Evolutionary conservation across 2,888 invertebrate species (phyloP).

Genomic region (Drosophila macrospina): DNA sequence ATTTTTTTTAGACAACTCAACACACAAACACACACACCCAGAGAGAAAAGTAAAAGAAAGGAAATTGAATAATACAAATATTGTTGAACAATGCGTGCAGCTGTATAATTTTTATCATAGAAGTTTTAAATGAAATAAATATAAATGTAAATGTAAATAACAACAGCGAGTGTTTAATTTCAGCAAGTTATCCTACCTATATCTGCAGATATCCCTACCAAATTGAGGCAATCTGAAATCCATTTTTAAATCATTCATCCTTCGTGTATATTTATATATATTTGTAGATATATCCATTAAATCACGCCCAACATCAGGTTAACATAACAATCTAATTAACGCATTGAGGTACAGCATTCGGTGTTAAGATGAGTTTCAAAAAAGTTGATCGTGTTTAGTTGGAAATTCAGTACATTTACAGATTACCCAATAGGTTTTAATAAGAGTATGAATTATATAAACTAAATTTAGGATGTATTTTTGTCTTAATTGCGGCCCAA

Average conservation of each 20-base stretch:
- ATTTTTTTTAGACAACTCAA: constrained; percentile 57
- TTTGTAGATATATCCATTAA: constrained; percentile 9
- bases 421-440: constrained; percentile 34
- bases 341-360: constrained; percentile 29
- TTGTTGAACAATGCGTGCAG: constrained; percentile 82
- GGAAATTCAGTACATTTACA: constrained; percentile 47
- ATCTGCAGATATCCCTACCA: too few relatives aligned
- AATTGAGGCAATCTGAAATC: too few relatives aligned
- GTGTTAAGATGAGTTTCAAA: constrained; percentile 30
- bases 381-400: constrained; percentile 27
- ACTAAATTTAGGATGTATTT: constrained; percentile 33
- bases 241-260: neutral
- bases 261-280: constrained; percentile 7
- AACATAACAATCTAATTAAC: constrained; percentile 25
- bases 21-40: constrained; percentile 29
- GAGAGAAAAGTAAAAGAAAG: constrained; percentile 28
- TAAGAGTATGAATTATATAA: constrained; percentile 30
- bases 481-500: constrained; percentile 86
- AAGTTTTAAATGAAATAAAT: constrained; percentile 77
- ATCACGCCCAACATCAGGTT: neutral
- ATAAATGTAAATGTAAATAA: constrained; percentile 65
- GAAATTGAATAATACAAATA: constrained; percentile 45
- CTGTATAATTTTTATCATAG: constrained; percentile 79
- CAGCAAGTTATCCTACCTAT: too few relatives aligned
- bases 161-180: neutral